A percentile compares a stretch with the other conserved stretches of the same genome.
Conservation (phyloP, 1,140 invertebrate species). For the Hesperophylax magnus region DNA sequence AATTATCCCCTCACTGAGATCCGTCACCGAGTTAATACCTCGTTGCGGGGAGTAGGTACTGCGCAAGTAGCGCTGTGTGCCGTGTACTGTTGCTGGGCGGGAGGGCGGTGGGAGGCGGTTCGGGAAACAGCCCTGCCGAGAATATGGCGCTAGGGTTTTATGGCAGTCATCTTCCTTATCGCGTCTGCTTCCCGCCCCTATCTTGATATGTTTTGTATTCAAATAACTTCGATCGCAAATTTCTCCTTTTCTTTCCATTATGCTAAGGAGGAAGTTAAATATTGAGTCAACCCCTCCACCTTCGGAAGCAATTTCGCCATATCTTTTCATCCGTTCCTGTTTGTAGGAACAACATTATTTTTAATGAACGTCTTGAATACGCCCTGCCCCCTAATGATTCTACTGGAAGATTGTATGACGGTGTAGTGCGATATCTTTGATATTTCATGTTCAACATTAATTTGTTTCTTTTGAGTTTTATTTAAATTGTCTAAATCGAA, state of each 20-base stretch:
- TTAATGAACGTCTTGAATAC: conserved; percentile 6
- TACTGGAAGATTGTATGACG: neutral
- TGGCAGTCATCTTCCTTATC: conserved; percentile 34
- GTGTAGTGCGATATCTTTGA: neutral
- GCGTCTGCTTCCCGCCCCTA: conserved; percentile 31
- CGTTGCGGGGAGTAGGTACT: too few species aligned
- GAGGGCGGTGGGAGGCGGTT: too few species aligned
- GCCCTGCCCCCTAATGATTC: neutral
- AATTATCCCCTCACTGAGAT: too few species aligned
- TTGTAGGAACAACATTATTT: neutral
- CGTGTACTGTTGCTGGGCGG: neutral
- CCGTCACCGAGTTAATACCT: too few species aligned
- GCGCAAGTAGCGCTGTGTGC: too few species aligned
- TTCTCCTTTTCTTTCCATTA: conserved; percentile 40
- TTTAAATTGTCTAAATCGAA: conserved; percentile 15
- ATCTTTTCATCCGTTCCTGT: conserved; percentile 13
- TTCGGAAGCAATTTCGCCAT: neutral
- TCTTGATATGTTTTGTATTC: conserved; percentile 37
- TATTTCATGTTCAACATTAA: neutral
- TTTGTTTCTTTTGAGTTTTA: neutral
- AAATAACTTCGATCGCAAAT: conserved; percentile 41
- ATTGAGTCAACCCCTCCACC: conserved; percentile 15
- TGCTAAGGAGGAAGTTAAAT: conserved; percentile 26
- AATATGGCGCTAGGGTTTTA: conserved; percentile 28
- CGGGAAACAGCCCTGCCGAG: neutral